These are phyloP conservation scores for Propsilocerus akamusi DNA, from an alignment of 1,140 invertebrate species.

Conservation along the genomic window DNA sequence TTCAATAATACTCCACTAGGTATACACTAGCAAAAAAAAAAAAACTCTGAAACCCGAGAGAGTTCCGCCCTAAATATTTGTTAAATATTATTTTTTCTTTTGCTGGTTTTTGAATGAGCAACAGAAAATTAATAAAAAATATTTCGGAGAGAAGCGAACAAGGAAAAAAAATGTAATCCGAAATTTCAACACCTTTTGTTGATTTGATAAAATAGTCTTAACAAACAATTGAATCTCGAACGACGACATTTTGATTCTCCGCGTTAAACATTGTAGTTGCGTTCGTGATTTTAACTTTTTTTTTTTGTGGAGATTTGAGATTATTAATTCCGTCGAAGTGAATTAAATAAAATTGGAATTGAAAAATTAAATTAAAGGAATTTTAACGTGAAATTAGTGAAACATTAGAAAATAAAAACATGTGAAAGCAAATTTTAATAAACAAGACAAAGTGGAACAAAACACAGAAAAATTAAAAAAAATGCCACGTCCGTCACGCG, in stretches of 20 bases:
- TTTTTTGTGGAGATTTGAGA: too few species aligned
- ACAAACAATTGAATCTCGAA: neutral
- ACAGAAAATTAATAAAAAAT: constrained; percentile 1
- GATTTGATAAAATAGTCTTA: constrained; percentile 3
- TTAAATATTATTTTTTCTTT: neutral
- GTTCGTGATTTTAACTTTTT: too few species aligned
- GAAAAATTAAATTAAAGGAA: neutral
- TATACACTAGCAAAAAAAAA: too few species aligned
- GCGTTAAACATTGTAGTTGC: too few species aligned
- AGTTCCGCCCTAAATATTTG: constrained; percentile 3
- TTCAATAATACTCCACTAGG: too few species aligned
- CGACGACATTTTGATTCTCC: neutral
- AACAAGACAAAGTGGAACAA: neutral
- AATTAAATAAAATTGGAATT: neutral
- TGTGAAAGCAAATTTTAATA: neutral
- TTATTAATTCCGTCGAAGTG: too few species aligned
- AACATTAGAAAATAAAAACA: neutral
- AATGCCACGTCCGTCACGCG: constrained; percentile 69
- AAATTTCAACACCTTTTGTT: constrained; percentile 4
- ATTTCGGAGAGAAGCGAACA: neutral
- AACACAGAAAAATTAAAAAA: constrained; percentile 7
- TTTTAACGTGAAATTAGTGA: neutral
- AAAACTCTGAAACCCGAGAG: neutral
- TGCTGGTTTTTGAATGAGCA: neutral
- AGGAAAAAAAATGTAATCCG: neutral